Percentiles rank a stretch among this genome's conserved stretches.
Conservation (phyloP, 2,113 vertebrate species). For the Garra rufa region DNA sequence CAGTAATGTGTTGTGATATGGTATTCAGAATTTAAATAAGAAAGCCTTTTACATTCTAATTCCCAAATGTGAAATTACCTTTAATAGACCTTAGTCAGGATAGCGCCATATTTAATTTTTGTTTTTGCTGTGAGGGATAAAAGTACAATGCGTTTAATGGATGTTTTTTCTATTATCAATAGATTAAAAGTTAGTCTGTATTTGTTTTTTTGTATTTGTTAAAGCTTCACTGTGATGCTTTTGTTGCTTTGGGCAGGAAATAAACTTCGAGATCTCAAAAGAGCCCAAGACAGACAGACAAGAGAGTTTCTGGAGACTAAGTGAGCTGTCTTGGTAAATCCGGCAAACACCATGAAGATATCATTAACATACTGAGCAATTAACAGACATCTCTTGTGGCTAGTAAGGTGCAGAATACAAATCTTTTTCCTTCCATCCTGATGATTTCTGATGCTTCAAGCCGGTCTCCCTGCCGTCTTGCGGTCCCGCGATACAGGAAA, state of each 20-base stretch:
- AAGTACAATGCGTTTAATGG: too few species aligned
- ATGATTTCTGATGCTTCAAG: constrained; percentile 21
- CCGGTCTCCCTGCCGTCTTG: neutral
- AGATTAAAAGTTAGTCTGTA: neutral
- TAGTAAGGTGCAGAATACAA: constrained; percentile 40
- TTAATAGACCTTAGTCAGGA: neutral
- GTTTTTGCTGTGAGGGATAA: neutral
- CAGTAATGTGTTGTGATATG: neutral
- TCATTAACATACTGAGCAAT: constrained; percentile 55
- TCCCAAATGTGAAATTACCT: neutral
- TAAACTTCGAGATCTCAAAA: neutral
- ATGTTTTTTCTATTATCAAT: neutral
- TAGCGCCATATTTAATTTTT: neutral
- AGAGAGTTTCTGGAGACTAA: constrained; percentile 15
- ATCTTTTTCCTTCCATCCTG: constrained; percentile 33
- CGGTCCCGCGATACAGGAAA: constrained; percentile 12
- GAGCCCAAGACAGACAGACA: neutral
- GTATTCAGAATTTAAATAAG: constrained; percentile 5
- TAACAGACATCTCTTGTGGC: constrained; percentile 51
- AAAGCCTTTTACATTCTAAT: neutral
- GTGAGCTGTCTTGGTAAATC: constrained; percentile 21
- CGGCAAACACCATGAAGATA: neutral
- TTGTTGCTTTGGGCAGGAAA: constrained; percentile 5
- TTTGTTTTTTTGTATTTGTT: neutral
- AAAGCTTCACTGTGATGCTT: neutral